These are phyloP conservation scores for Troides aeacus DNA, from an alignment of 2,888 invertebrate species.

Conservation along the genomic window DNA sequence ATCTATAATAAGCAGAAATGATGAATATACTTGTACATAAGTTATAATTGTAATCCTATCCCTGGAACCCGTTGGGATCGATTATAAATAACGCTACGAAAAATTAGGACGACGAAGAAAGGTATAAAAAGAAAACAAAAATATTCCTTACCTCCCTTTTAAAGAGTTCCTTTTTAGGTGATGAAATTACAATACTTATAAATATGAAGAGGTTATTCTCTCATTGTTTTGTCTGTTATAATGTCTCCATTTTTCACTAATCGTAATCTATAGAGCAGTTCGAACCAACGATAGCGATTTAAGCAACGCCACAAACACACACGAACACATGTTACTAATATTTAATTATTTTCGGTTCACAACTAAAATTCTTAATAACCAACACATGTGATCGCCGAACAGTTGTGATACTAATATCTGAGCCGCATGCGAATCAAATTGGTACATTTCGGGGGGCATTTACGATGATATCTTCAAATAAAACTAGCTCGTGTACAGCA, in stretches of 20 bases:
- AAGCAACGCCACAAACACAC: neutral
- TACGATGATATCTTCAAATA: neutral
- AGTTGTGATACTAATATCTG: slow-evolving; percentile 43
- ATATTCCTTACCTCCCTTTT: too few species aligned
- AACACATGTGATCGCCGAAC: slow-evolving; percentile 32
- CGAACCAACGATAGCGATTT: neutral
- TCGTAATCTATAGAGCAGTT: neutral
- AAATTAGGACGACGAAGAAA: too few species aligned
- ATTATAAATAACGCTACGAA: too few species aligned
- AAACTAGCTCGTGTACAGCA: neutral
- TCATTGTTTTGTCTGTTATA: neutral
- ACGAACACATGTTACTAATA: slow-evolving; percentile 19
- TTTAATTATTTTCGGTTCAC: slow-evolving; percentile 25
- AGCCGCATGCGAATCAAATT: slow-evolving; percentile 46
- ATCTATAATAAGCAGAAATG: too few species aligned
- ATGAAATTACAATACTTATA: too few species aligned
- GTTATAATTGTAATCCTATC: too few species aligned
- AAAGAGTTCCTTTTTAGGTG: too few species aligned
- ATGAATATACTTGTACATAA: too few species aligned
- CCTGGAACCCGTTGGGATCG: too few species aligned
- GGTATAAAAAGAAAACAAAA: too few species aligned
- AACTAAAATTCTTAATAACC: slow-evolving; percentile 24
- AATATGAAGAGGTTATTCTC: too few species aligned
- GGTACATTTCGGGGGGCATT: slow-evolving; percentile 35
- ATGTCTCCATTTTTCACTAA: neutral